phyloP scores from a whole-genome alignment of 2,888 invertebrate genomes.

The Agapetus fuscipes region DNA sequence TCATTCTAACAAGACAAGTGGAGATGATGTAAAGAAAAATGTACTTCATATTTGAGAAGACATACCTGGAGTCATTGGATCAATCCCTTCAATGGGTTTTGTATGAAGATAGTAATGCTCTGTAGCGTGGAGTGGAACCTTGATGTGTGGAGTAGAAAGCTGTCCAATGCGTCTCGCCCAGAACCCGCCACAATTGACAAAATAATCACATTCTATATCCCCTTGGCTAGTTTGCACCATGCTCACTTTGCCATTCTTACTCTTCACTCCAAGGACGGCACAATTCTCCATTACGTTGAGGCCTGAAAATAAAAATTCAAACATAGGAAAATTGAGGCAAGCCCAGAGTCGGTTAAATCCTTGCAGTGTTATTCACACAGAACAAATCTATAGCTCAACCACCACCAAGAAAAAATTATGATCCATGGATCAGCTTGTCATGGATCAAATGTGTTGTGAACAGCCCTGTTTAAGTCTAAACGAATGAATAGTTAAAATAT shows the following conservation, averaged over 20 bases:
- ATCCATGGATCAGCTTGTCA: too few species aligned
- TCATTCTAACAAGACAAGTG: too few species aligned
- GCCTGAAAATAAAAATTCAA: conserved; percentile 43
- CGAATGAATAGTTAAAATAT: too few species aligned
- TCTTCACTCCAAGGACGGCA: conserved; percentile 56
- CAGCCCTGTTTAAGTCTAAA: too few species aligned
- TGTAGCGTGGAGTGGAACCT: conserved; percentile 83
- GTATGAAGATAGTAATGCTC: conserved; percentile 92
- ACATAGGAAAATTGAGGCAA: too few species aligned
- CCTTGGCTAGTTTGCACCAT: conserved; percentile 72
- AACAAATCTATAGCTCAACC: too few species aligned
- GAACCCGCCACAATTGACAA: conserved; percentile 93
- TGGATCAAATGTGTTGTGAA: too few species aligned
- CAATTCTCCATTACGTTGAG: conserved; percentile 73
- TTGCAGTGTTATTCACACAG: too few species aligned
- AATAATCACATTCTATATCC: conserved; percentile 73
- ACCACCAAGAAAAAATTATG: too few species aligned
- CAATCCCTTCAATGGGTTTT: conserved; percentile 63
- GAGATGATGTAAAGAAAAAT: too few species aligned
- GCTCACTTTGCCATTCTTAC: conserved; percentile 55
- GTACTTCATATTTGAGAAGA: too few species aligned
- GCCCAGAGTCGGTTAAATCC: too few species aligned
- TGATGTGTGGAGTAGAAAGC: conserved; percentile 73
- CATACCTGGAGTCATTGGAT: conserved; percentile 77
- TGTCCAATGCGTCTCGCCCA: conserved; percentile 90